Evolutionary conservation across 1,140 invertebrate genomes (phyloP), one percentile per base, ranked within the genome.

Genomic region (Aphelinus atriplicis): DNA sequence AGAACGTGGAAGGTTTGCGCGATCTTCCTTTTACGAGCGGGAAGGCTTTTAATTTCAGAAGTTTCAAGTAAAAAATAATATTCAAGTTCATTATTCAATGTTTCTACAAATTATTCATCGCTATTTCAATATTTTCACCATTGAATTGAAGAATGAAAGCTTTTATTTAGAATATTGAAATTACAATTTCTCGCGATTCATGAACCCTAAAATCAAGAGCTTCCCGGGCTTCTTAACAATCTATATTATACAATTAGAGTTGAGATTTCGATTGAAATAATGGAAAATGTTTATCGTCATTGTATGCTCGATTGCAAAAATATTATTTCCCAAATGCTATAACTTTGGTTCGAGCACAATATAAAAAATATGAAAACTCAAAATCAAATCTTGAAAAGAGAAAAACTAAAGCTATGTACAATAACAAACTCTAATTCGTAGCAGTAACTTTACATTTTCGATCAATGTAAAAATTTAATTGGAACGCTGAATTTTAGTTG

Each of bases 301-400:
- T 47, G 58, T 66, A 62, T 58, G 53, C 66, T 74, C 58, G 46
- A 70, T 63, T 26, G 50, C 57, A 48, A 51, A 53, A 51, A 60
- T 53, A 53, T 51, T 73, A 57, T 9, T 47, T n/a, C 26, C 26
- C 42, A 63, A 26, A 58, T 68, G 43, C 65, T 53, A 51, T 69
- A 63, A 48, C 66, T 75, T 75, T 75, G 60, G 61, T 75, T 75
- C 66, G 53, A 70, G 61, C 66, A 63, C 65, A 56, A 6, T 64
- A 65, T 5, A 47, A 45, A 63, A 70, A 57, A 47, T n/a, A 7
- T 43, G 55, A 50, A 45, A 69, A 56, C 45, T 56, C 48, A 58
- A 47, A 48, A 26, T 26, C 26, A 26, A 26, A 26, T 26, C 26
- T 26, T 26, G 26, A 62, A 62, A 64, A 70, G 66, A 70, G 65